Base-by-base conservation (phyloP, 2,888 invertebrate species). In the Pegoplata infirma region DNA sequence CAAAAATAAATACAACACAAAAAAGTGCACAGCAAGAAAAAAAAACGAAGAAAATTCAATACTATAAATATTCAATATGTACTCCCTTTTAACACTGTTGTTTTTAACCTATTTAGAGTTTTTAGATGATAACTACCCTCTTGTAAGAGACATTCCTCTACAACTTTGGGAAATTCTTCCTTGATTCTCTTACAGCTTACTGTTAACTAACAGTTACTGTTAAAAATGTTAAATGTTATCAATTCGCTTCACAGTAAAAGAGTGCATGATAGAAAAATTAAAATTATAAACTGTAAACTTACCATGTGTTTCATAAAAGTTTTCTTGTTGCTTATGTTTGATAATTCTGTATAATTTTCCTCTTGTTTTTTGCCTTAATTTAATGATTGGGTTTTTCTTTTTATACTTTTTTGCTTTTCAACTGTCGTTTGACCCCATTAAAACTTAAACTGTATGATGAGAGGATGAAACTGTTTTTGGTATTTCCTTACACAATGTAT, bases 361-460 rank as follows among this genome's bases (percentile, higher is more conserved):
- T 53, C 36, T 32, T 16, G 23, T 6, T 23, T 16, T 16, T 14
- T 64, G 8, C 40, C 44, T 10, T 8, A 7, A 10, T 23, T 17
- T 56, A 16, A 5, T 56, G 14, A 17, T 8, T 19, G 21, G 10
- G 19, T 49, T 5, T 49, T 12, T 21, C 21, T 21, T 4, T 21
- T 12, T 49, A 14, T 2, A 6, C 23, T 19, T 49, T 19, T 49
- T 23, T 51, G 14, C 16, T 21, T 49, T 16, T 68, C n/a, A 6
- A 14, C 21, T 67, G 67, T 47, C 47, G 55, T 44, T 67, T 69
- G 68, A 69, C 58, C 67, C 36, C 56, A 67, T 68, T 68, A 49
- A 58, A 68, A 67, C 66, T 68, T 63, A 63, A n/a, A 63, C 63
- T 32, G 36, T 63, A 10, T 36, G 59, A 23, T 25, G 63, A 47